Evolutionary conservation across 2,888 invertebrate species (phyloP).

Genomic region (Ferdinandea cuprea): DNA sequence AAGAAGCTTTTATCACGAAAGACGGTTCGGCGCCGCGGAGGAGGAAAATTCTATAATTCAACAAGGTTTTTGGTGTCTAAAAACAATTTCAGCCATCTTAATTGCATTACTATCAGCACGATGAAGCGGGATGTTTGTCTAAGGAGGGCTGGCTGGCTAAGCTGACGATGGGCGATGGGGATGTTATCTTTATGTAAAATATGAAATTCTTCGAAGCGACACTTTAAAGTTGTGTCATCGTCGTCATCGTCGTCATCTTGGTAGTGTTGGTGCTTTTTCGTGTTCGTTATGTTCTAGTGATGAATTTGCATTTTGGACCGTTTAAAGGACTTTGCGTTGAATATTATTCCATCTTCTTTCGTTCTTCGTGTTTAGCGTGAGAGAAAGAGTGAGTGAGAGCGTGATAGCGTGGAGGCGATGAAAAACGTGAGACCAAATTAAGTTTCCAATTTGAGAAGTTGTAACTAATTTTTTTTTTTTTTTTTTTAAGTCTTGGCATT

Average conservation of each 20-base stretch:
- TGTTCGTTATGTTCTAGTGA: slow-evolving; percentile 35
- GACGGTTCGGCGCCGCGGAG: neutral
- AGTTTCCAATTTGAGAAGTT: slow-evolving; percentile 74
- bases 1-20: slow-evolving; percentile 18
- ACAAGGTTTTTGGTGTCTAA: slow-evolving; percentile 72
- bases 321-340: slow-evolving; percentile 58
- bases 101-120: slow-evolving; percentile 68
- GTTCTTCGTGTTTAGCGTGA: neutral
- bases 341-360: slow-evolving; percentile 30
- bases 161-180: slow-evolving; percentile 6
- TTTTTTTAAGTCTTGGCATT: neutral
- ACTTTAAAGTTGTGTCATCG: slow-evolving; percentile 63
- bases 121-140: slow-evolving; percentile 10
- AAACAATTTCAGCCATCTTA: slow-evolving; percentile 71
- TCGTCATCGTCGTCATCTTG: slow-evolving; percentile 7
- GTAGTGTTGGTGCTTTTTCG: slow-evolving; percentile 2
- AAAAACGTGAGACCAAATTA: slow-evolving; percentile 65
- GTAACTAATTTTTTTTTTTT: slow-evolving; percentile 66
- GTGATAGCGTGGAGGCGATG: slow-evolving; percentile 24
- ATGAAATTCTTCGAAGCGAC: slow-evolving; percentile 61
- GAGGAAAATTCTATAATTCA: slow-evolving; percentile 61
- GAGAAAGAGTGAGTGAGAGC: too few species aligned
- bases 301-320: slow-evolving; percentile 72
- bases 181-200: slow-evolving; percentile 69
- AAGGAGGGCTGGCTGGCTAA: neutral